Evolutionary conservation across 2,888 invertebrate genomes (phyloP), one percentile per base, ranked within the genome.

Genomic region (Plagodis dolabraria): DNA sequence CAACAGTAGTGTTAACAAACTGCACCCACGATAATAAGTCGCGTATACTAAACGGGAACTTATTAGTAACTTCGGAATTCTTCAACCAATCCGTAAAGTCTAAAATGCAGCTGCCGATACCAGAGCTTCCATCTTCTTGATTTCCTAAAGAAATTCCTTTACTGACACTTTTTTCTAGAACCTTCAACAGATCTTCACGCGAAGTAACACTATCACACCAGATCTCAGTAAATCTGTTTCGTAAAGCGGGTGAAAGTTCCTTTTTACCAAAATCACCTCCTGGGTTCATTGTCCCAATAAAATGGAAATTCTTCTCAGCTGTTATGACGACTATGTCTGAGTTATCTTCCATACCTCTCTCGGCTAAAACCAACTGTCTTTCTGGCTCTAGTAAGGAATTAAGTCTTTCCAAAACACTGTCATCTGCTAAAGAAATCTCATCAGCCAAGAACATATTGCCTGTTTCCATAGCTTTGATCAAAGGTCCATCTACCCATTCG

Each of bases 251-350:
- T 0, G 99, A 99, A 8, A 99, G 93, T 93, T 99, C 99, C 82
- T 99, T 99, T 84, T 99, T 99, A 5, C 99, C 99, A 83, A 97
- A 99, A 93, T 99, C 99, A 0, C 99, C 99, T 9, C 99, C 99
- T 7, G 99, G 99, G 92, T 99, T 99, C 99, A 99, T 99, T 0
- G 99, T 99, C 2, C 98, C 98, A 59, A 99, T 94, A 76, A 99
- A 97, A 72, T 97, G 96, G 82, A 99, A 99, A 8, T 95, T 94
- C 6, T 94, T 82, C 57, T 97, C 96, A 0, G 95, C 94, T 45
- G 96, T 94, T 5, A 96, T 92, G 36, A 95, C 93, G 50, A 94
- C 93, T 35, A 94, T 94, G 74, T 86, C 92, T 36, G 93, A 93
- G 76, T 87, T 93, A 59, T 92, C 93, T 75, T 94, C 95, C 55